Evolutionary conservation across 2,113 vertebrate species (phyloP), one percentile per base, ranked within the genome.

Genomic region (Corapipo altera): DNA sequence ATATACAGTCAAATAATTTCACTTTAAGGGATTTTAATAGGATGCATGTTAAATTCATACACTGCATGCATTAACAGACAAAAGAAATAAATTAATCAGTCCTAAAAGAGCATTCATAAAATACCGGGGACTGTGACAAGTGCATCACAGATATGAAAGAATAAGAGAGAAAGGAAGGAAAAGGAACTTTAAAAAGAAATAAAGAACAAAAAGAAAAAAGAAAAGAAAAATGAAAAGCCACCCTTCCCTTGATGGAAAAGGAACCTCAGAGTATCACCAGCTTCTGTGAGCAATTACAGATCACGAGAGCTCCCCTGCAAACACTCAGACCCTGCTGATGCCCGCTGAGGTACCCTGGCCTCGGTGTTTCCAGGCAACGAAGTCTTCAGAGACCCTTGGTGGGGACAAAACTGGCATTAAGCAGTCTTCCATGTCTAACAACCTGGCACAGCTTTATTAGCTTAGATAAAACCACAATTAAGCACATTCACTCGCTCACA

Each of bases 391-490:
- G 95, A 96, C 61, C 54, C 48, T 78, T 61, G 46, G 23, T 96
- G 89, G 74, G 92, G 91, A 95, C 92, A 96, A 90, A 97, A 95
- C 69, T 90, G 65, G 55, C 94, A 89, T 93, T 97, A 97, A 96
- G 95, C 91, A 98, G 76, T 94, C 95, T 97, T 97, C 95, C 88
- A 55, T 96, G 85, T 97, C 96, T 97, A 97, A 97, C 89, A 96
- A 66, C 76, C 91, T 97, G 92, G 95, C 94, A 97, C 46, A 92
- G 39, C 89, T 95, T 97, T 86, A 89, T 71, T 91, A 77, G 22
- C 93, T 93, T 74, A 52, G 71, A 94, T 91, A 78, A 97, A 97
- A 94, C 59, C 32, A 96, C 66, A 97, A 83, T 97, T 97, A 97
- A 83, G 67, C 57, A 86, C 41, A 95, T 91, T 93, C 9, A 8